These are phyloP conservation scores for Engystomops pustulosus DNA, from an alignment of 2,113 vertebrate species.

Conservation along the genomic window DNA sequence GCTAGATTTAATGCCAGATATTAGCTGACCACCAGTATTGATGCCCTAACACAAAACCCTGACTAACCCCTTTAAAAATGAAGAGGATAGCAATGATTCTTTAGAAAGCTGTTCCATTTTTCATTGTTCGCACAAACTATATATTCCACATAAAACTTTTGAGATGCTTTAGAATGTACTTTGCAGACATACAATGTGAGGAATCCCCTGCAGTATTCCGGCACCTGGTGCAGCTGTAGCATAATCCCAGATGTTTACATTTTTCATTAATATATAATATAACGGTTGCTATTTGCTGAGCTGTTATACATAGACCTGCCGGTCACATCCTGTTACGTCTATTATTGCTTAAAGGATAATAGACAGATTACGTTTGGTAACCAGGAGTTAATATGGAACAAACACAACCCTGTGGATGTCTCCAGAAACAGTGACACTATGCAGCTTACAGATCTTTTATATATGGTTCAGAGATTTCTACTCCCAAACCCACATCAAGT, in stretches of 20 bases:
- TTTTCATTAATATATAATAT: neutral
- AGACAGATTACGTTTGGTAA: neutral
- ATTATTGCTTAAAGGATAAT: neutral
- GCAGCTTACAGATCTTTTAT: neutral
- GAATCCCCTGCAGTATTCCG: constrained; percentile 7
- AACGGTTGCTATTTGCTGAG: constrained; percentile 2
- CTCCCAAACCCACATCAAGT: constrained; percentile 14
- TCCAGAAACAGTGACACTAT: neutral
- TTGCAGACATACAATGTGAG: neutral
- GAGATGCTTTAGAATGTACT: neutral
- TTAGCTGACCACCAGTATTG: too few relatives aligned
- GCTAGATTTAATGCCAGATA: too few relatives aligned
- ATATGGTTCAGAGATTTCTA: constrained; percentile 7
- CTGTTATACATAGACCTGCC: neutral
- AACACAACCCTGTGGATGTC: neutral
- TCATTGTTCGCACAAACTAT: too few relatives aligned
- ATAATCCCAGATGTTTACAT: neutral
- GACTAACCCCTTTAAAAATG: too few relatives aligned
- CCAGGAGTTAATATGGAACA: neutral
- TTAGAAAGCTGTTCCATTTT: too few relatives aligned
- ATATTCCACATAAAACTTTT: neutral
- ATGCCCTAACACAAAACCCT: too few relatives aligned
- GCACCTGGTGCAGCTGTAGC: neutral
- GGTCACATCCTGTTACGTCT: constrained; percentile 7
- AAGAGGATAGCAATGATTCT: too few relatives aligned